Conservation (phyloP, 1,140 invertebrate species). For the Tetramorium simillimum region DNA sequence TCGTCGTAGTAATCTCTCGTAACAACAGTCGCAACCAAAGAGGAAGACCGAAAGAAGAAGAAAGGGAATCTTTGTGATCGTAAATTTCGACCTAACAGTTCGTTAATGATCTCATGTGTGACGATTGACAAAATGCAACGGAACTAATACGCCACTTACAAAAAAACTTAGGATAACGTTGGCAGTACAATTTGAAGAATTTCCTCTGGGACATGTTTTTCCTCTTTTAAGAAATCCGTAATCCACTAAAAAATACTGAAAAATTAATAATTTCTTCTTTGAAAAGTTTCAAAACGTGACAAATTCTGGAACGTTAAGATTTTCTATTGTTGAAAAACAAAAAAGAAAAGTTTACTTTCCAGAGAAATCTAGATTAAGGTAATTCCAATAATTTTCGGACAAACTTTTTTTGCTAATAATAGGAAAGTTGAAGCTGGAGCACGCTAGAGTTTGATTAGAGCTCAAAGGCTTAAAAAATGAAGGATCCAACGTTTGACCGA, state of each 20-base stretch:
- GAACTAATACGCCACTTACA: background rate
- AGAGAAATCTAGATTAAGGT: background rate
- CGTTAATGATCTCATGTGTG: constrained; percentile 65
- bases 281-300: background rate
- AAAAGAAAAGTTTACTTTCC: background rate
- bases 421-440: background rate
- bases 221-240: background rate
- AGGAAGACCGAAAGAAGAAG: background rate
- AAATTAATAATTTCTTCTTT: background rate
- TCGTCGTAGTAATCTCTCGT: constrained; percentile 24
- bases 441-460: background rate
- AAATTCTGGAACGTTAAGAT: background rate
- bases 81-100: constrained; percentile 62
- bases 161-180: background rate
- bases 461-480: constrained; percentile 21
- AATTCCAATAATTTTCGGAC: background rate
- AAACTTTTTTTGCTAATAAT: background rate
- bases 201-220: background rate
- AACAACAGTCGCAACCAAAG: constrained; percentile 43
- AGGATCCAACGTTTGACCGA: background rate
- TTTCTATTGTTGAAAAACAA: background rate
- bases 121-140: constrained; percentile 37
- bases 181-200: constrained; percentile 18
- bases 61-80: constrained; percentile 36
- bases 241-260: background rate